Evolutionary conservation across 2,888 invertebrate species (phyloP).

Genomic region (Synanthedon tipuliformis): DNA sequence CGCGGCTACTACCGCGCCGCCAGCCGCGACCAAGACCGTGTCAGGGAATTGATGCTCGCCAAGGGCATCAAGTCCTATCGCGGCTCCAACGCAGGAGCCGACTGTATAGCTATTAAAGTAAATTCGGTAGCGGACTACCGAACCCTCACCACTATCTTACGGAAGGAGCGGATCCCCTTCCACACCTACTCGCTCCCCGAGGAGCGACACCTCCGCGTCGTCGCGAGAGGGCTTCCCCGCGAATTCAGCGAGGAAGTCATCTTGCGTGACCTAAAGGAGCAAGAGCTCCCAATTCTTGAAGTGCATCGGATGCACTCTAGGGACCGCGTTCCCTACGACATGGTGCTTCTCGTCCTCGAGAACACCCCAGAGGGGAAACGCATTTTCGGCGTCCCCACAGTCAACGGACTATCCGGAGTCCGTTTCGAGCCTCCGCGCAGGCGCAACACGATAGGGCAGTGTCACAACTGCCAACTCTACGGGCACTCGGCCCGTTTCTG

Average conservation of each 20-base stretch:
- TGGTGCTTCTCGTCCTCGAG: neutral
- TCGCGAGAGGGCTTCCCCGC: neutral
- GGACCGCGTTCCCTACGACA: constrained; percentile 2
- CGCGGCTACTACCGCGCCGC: too few species aligned
- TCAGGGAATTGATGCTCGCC: too few species aligned
- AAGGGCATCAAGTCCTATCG: too few species aligned
- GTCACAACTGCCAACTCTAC: neutral
- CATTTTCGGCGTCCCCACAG: neutral
- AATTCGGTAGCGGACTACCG: neutral
- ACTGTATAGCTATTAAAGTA: neutral
- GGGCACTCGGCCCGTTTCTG: neutral
- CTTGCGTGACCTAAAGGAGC: neutral
- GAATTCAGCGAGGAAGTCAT: neutral
- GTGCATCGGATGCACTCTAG: too few species aligned
- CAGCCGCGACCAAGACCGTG: too few species aligned
- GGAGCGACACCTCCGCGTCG: neutral
- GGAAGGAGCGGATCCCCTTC: neutral
- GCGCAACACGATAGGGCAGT: too few species aligned
- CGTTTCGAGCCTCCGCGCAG: neutral
- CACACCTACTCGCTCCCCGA: neutral
- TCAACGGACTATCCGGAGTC: neutral
- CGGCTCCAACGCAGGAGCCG: too few species aligned
- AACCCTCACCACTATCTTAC: neutral
- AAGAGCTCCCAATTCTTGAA: neutral
- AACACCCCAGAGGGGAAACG: neutral